Percentiles rank a stretch among this genome's conserved stretches.
Conservation (phyloP, 2,888 invertebrate genomes). For the Chrysolina haemoptera region DNA sequence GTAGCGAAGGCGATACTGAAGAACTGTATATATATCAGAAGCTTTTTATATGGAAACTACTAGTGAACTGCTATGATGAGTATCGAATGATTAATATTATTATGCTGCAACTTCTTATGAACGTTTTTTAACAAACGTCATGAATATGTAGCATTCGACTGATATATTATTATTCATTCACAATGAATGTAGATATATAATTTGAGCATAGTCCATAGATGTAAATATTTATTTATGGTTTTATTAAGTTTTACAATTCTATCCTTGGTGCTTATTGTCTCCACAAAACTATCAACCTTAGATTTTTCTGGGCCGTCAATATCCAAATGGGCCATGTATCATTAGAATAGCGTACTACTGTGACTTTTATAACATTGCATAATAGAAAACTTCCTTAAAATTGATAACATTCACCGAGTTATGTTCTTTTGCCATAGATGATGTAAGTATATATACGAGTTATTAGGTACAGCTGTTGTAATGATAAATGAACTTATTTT, state of each 20-base stretch:
- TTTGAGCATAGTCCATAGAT: slow-evolving; percentile 59
- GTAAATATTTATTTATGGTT: slow-evolving; percentile 64
- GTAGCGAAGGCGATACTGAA: slow-evolving; percentile 65
- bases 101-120: slow-evolving; percentile 63
- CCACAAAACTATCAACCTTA: slow-evolving; percentile 55
- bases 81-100: slow-evolving; percentile 57
- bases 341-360: slow-evolving; percentile 69
- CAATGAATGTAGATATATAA: slow-evolving; percentile 55
- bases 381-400: slow-evolving; percentile 40
- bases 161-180: slow-evolving; percentile 56
- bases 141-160: slow-evolving; percentile 59
- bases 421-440: slow-evolving; percentile 58
- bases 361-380: slow-evolving; percentile 38
- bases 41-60: slow-evolving; percentile 69
- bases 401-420: slow-evolving; percentile 39
- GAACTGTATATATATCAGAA: slow-evolving; percentile 68
- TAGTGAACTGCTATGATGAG: slow-evolving; percentile 59
- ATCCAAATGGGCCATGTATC: slow-evolving; percentile 66
- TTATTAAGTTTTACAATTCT: slow-evolving; percentile 63
- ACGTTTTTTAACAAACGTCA: slow-evolving; percentile 54
- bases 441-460: slow-evolving; percentile 49
- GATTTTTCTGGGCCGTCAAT: slow-evolving; percentile 59
- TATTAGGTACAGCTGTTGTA: slow-evolving; percentile 69
- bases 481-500: slow-evolving; percentile 67
- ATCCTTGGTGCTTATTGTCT: slow-evolving; percentile 64